Percentiles rank a stretch among this genome's conserved stretches.
Conservation (phyloP, 1,140 invertebrate genomes). For the Drosophila eugracilis region DNA sequence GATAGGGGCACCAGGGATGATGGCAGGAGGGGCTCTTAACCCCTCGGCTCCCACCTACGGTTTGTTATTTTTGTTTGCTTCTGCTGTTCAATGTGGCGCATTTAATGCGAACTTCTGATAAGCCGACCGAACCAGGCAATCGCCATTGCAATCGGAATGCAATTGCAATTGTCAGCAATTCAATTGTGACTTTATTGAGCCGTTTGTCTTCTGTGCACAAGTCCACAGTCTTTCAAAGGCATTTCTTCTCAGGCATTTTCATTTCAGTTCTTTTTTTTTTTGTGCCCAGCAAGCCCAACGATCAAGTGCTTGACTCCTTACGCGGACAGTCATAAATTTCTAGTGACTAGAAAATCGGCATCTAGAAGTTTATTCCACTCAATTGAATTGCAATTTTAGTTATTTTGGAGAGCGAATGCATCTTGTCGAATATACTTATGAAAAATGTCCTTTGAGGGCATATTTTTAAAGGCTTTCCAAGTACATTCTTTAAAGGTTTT, state of each 20-base stretch:
- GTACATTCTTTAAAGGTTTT: no score
- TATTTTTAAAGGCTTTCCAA: background rate
- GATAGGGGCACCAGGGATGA: constrained; percentile 4
- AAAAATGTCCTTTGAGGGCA: constrained; percentile 4
- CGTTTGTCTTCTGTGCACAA: constrained; percentile 21
- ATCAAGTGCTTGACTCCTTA: background rate
- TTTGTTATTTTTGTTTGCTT: constrained; percentile 13
- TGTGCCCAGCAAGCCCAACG: background rate
- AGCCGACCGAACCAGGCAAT: constrained; percentile 34
- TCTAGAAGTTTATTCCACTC: constrained; percentile 79
- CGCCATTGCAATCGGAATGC: constrained; percentile 48
- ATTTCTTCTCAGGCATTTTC: background rate
- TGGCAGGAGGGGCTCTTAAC: no score
- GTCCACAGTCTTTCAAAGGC: background rate
- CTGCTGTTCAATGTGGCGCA: background rate
- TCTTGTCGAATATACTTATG: constrained; percentile 16
- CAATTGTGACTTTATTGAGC: constrained; percentile 68
- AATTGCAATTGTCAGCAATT: constrained; percentile 72
- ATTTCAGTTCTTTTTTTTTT: no score
- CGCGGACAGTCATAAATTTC: constrained; percentile 64
- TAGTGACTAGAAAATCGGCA: constrained; percentile 55
- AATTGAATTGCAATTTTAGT: constrained; percentile 75
- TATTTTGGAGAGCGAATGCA: constrained; percentile 36
- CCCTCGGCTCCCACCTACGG: constrained; percentile 3
- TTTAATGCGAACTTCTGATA: constrained; percentile 35